These are phyloP conservation scores for Ectemnius lituratus DNA, from an alignment of 2,888 invertebrate species.

Conservation along the genomic window DNA sequence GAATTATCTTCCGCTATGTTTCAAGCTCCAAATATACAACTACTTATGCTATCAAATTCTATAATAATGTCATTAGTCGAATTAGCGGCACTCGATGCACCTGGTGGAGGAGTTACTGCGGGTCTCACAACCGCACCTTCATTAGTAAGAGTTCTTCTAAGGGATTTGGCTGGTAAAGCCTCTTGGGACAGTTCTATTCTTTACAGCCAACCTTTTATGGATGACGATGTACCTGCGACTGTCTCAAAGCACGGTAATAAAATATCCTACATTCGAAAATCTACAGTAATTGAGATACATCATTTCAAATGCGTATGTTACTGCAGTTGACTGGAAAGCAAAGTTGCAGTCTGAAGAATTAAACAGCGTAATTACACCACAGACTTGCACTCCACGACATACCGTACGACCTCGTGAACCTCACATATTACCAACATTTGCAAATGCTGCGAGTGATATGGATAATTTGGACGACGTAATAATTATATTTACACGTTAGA, in stretches of 20 bases:
- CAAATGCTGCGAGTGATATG: constrained; percentile 90
- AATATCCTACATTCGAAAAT: neutral
- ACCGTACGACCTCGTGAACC: constrained; percentile 86
- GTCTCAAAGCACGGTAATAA: constrained; percentile 63
- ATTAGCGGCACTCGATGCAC: constrained; percentile 89
- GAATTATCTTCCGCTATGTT: constrained; percentile 90
- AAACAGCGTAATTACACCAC: constrained; percentile 65
- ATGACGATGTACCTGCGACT: constrained; percentile 62
- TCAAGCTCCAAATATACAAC: constrained; percentile 88
- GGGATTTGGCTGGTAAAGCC: constrained; percentile 95
- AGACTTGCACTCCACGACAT: constrained; percentile 82
- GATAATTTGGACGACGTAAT: constrained; percentile 96
- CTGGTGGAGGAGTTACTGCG: constrained; percentile 86
- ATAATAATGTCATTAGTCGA: constrained; percentile 94
- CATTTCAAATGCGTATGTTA: neutral
- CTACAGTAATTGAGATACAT: neutral
- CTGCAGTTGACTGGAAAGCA: constrained; percentile 61
- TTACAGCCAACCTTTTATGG: constrained; percentile 84
- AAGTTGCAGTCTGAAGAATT: constrained; percentile 66
- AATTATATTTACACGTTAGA: neutral
- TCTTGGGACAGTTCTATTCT: constrained; percentile 97
- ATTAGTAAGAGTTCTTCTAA: constrained; percentile 87
- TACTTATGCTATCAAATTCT: constrained; percentile 90
- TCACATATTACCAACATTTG: constrained; percentile 88
- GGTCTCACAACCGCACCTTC: constrained; percentile 75